Evolutionary conservation across 1,140 invertebrate genomes (phyloP).

Genomic region (Macrotrachela quadricornifera): DNA sequence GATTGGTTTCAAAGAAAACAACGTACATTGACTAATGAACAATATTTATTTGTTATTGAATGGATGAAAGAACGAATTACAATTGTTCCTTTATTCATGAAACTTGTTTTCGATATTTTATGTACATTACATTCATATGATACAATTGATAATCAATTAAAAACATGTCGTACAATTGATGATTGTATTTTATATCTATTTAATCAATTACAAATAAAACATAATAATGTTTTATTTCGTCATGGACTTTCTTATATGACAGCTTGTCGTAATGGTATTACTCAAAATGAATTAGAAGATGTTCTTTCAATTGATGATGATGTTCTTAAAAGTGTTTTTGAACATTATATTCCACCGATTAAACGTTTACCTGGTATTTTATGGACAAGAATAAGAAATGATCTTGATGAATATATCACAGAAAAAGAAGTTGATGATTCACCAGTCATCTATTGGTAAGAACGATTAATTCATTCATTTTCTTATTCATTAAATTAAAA

Average conservation of each 20-base stretch:
- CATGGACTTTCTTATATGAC: slow-evolving; percentile 52
- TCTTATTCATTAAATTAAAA: no score
- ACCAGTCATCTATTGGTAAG: slow-evolving; percentile 6
- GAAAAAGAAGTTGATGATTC: slow-evolving; percentile 36
- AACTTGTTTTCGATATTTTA: slow-evolving; percentile 5
- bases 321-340: slow-evolving; percentile 19
- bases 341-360: slow-evolving; percentile 11
- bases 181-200: not conserved
- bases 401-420: slow-evolving; percentile 42
- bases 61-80: slow-evolving; percentile 47
- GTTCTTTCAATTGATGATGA: slow-evolving; percentile 22
- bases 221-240: slow-evolving; percentile 15
- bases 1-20: slow-evolving; percentile 13
- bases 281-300: slow-evolving; percentile 21
- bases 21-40: slow-evolving; percentile 22
- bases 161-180: not conserved
- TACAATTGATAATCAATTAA: not conserved
- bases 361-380: slow-evolving; percentile 30
- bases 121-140: slow-evolving; percentile 2
- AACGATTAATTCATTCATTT: no score
- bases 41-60: slow-evolving; percentile 68
- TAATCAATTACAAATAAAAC: slow-evolving; percentile 14
- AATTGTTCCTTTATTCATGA: not conserved
- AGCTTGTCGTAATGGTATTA: slow-evolving; percentile 16
- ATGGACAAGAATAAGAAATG: slow-evolving; percentile 42